A percentile compares a stretch with the other conserved stretches of the same genome.
These are phyloP conservation scores for Meda fulgida DNA, from an alignment of 2,797 vertebrate genomes.

Conservation along the genomic window DNA sequence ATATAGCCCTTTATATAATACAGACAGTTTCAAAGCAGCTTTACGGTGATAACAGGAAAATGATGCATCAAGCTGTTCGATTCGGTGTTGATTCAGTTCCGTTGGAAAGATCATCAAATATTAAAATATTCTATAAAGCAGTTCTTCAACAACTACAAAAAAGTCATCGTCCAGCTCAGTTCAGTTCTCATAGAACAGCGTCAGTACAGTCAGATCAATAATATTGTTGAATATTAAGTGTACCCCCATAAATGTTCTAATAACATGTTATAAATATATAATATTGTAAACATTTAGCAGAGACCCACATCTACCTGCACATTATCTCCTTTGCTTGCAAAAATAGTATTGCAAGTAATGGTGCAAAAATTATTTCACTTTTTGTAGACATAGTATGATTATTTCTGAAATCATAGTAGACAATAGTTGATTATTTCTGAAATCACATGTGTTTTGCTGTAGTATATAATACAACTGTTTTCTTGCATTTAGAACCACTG, in stretches of 20 bases:
- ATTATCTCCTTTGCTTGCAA: not conserved
- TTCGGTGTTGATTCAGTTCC: no score
- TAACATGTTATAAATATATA: not conserved
- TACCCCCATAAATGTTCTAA: not conserved
- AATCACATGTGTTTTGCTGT: not conserved
- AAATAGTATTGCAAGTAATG: not conserved
- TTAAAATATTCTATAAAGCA: not conserved
- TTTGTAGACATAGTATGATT: not conserved
- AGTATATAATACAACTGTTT: not conserved
- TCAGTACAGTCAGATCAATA: not conserved
- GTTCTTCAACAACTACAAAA: not conserved
- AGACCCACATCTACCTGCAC: not conserved
- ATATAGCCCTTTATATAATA: no score
- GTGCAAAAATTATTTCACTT: not conserved
- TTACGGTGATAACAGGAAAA: no score
- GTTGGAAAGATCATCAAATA: not conserved
- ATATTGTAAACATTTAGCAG: not conserved
- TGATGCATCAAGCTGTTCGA: no score
- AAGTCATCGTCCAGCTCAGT: not conserved
- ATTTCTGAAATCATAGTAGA: not conserved
- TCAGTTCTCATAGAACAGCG: not conserved
- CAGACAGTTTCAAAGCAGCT: no score
- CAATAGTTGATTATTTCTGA: not conserved
- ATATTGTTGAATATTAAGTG: not conserved
- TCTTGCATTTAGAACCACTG: not conserved